These are phyloP conservation scores for Danio aesculapii DNA, from an alignment of 2,797 vertebrate genomes.

Conservation along the genomic window DNA sequence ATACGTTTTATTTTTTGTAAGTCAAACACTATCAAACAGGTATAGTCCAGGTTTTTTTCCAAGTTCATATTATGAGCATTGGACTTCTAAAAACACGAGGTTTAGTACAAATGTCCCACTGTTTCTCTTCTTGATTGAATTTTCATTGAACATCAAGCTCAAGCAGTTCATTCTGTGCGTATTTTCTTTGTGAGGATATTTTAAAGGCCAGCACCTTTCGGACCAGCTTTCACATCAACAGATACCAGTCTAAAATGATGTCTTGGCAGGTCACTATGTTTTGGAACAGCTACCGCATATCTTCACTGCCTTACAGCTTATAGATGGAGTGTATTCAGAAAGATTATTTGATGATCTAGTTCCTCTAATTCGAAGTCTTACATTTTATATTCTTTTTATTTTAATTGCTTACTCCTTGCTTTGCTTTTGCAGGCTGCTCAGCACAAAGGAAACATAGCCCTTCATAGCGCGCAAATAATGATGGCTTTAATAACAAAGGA, in stretches of 20 bases:
- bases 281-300: neutral
- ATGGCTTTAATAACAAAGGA: conserved; percentile 6
- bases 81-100: neutral
- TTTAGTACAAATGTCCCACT: neutral
- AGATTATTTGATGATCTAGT: neutral
- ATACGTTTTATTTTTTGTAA: neutral
- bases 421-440: conserved; percentile 21
- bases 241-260: neutral
- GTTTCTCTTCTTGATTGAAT: neutral
- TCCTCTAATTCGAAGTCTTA: neutral
- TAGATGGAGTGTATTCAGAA: neutral
- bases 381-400: neutral
- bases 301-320: neutral
- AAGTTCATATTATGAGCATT: no score
- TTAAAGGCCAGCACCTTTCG: neutral
- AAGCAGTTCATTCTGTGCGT: neutral
- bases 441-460: conserved; percentile 21
- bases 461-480: neutral
- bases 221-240: neutral
- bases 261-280: conserved; percentile 11
- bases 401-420: conserved; percentile 19
- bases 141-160: neutral
- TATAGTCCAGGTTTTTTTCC: neutral
- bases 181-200: neutral
- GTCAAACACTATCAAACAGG: neutral